Conservation (phyloP, 2,113 vertebrate species). For the Gymnorhina tibicen region DNA sequence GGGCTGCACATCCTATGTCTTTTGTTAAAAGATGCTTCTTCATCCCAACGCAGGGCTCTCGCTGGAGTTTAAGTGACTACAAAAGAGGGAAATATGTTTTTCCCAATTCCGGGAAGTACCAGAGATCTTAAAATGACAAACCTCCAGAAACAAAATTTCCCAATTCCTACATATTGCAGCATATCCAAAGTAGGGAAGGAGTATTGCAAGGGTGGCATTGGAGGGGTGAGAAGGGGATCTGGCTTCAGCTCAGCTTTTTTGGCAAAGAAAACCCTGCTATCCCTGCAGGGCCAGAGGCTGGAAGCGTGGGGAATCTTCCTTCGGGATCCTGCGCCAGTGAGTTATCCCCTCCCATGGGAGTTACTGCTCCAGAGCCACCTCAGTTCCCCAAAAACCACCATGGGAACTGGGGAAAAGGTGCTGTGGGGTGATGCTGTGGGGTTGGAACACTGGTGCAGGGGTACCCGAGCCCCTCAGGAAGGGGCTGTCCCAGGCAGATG, state of each 20-base stretch:
- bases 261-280: not conserved
- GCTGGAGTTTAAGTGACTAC: not conserved
- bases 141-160: not conserved
- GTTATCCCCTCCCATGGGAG: not conserved
- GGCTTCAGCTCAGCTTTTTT: not conserved
- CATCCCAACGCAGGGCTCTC: not conserved
- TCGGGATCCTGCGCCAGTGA: accelerated
- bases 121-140: not conserved
- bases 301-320: not conserved
- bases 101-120: not conserved
- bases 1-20: not conserved
- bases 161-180: not conserved
- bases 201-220: not conserved
- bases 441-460: not conserved
- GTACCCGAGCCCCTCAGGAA: not conserved
- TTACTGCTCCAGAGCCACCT: accelerated
- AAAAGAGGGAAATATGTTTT: not conserved
- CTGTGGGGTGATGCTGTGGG: not conserved
- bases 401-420: not conserved
- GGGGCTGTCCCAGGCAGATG: accelerated
- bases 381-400: not conserved
- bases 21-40: not conserved
- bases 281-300: not conserved
- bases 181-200: not conserved
- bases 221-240: not conserved